Evolutionary conservation across 2,113 vertebrate genomes (phyloP), one percentile per base, ranked within the genome.

Genomic region (Gymnorhina tibicen): DNA sequence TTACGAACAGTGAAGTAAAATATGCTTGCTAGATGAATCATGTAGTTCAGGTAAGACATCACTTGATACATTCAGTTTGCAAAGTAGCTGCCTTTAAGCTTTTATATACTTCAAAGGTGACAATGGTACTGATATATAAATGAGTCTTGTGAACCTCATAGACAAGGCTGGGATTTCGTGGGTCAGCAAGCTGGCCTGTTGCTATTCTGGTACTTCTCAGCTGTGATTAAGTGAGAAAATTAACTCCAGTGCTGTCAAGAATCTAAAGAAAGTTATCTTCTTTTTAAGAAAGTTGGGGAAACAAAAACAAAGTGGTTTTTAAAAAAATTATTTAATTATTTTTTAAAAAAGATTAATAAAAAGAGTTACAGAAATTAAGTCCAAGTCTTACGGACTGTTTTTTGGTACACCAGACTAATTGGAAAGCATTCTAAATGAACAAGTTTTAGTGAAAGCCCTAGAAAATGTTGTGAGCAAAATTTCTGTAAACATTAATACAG

Each of bases 401-500:
- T 93, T 74, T 44, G 6, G 28, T 68, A 60, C 15, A 47, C 11
- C 15, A 60, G 41, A 50, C 42, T 88, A 69, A 79, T 6, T 67
- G 68, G 37, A 93, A 85, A 91, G 60, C 26, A 56, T 79, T 82
- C 89, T 16, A 79, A 74, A 39, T 10, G 4, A 85, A 90, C 0
- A 0, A 4, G 53, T 30, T 63, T 46, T 46, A 73, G 37, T 69
- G 13, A 59, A 68, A 83, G 39, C 64, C 22, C 16, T 50, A 56
- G 69, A 93, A 90, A 77, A 78, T 52, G 47, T 63, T 0, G 0
- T 42, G 24, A 75, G 64, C 89, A 87, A 74, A 77, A 87, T 75
- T 78, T 93, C 44, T 89, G 67, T 92, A 83, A 96, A 94, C 88
- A 69, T 77, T 79, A 80, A 86, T 49, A 58, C 26, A 95, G 91